These are phyloP conservation scores for Morpho achilles DNA, from an alignment of 2,888 invertebrate genomes.

Conservation along the genomic window DNA sequence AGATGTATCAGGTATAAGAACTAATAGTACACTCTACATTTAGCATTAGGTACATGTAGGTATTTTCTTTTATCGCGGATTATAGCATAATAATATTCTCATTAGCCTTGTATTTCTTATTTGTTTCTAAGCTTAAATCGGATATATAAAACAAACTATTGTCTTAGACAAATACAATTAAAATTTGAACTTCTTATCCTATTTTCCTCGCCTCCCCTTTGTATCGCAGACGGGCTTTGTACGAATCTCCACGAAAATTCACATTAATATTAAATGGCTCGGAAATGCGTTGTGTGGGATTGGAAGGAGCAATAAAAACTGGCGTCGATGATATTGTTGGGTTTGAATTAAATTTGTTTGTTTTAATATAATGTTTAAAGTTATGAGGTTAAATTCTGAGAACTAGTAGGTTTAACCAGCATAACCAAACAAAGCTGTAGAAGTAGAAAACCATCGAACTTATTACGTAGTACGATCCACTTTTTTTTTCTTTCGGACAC, in stretches of 20 bases:
- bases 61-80: too few species aligned
- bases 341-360: conserved; percentile 15
- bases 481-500: too few species aligned
- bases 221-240: conserved; percentile 75
- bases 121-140: conserved; percentile 2
- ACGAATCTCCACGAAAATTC: conserved; percentile 79
- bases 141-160: conserved; percentile 41
- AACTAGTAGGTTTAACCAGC: too few species aligned
- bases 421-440: too few species aligned
- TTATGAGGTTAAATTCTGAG: too few species aligned
- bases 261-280: conserved; percentile 81
- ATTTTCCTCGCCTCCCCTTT: conserved; percentile 57
- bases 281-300: conserved; percentile 69
- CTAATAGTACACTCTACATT: too few species aligned
- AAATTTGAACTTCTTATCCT: conserved; percentile 68
- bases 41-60: too few species aligned
- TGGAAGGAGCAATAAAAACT: conserved; percentile 55
- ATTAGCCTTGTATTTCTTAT: too few species aligned
- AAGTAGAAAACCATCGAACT: too few species aligned
- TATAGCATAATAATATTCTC: too few species aligned
- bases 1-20: too few species aligned
- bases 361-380: conserved; percentile 2
- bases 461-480: too few species aligned
- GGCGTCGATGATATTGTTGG: conserved; percentile 33
- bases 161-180: conserved; percentile 49